Conservation (phyloP, 1,140 invertebrate species). For the Littorina saxatilis region DNA sequence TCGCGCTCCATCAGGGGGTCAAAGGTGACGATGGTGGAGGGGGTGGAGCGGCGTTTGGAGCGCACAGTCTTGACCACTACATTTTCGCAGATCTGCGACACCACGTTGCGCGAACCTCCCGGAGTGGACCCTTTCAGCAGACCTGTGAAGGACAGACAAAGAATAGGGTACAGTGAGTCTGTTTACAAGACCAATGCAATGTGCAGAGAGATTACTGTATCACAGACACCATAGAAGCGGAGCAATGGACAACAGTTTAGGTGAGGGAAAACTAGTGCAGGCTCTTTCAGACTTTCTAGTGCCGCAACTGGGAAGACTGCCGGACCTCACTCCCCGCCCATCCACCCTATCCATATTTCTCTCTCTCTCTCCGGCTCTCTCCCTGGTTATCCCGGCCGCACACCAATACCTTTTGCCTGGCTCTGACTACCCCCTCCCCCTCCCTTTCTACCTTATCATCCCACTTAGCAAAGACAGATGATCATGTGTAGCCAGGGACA, state of each 20-base stretch:
- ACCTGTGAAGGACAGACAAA: slow-evolving; percentile 53
- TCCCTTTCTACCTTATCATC: neutral
- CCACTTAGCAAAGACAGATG: too few relatives aligned
- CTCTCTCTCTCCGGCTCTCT: neutral
- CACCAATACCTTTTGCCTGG: neutral
- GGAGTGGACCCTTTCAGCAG: slow-evolving; percentile 64
- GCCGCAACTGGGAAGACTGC: too few relatives aligned
- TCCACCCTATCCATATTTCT: neutral
- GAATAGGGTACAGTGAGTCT: too few relatives aligned
- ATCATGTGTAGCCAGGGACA: too few relatives aligned
- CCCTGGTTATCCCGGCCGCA: neutral
- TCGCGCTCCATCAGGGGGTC: slow-evolving; percentile 61
- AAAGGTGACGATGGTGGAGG: slow-evolving; percentile 50
- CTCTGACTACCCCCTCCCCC: neutral
- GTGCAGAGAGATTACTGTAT: neutral
- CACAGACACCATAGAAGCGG: neutral
- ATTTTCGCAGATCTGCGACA: slow-evolving; percentile 67
- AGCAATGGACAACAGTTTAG: neutral
- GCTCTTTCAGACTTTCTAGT: too few relatives aligned
- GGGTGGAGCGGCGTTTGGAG: slow-evolving; percentile 50
- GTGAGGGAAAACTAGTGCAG: neutral
- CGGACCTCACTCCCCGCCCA: too few relatives aligned
- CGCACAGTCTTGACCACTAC: slow-evolving; percentile 46
- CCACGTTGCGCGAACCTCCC: slow-evolving; percentile 56
- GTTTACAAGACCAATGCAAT: neutral